Base-by-base conservation (phyloP, 2,888 invertebrate species). In the Scaptomyza parva region DNA sequence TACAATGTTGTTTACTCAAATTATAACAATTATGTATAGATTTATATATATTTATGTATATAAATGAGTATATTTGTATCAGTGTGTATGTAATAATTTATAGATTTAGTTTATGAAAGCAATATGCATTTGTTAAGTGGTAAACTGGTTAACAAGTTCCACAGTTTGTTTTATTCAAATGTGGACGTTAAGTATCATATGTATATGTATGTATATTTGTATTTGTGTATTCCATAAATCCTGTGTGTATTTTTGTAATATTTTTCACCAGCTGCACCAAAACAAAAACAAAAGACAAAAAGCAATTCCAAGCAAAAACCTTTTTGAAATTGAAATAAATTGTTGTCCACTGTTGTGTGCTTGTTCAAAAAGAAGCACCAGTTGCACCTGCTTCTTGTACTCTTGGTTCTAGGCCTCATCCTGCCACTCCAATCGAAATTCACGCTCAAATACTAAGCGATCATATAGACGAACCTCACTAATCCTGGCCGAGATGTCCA, bases 401-500 rank as follows among this genome's bases (percentile, higher is more conserved):
- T 47, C 12, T 22, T 33, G 12, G 14, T 50, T 11, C 58, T 86
- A 87, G 63, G 69, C 69, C 44, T 81, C 80, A 5, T 90, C 85
- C 72, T 86, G 75, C 89, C 89, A 90, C 20, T 79, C 84, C 35
- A 90, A 74, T 30, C 87, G 78, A 65, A 88, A 90, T 12, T 90
- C 89, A 0, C 88, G 82, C 64, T 90, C 89, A 35, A 90, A 90
- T 17, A 90, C 78, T 61, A 78, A 26, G 1, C 88, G 83, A 74
- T 90, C 89, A 50, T 89, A 90, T 0, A 90, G 79, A 9, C 83
- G 82, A 39, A 90, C 83, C 57, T 86, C 89, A 26, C 87, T 89
- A 7, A 90, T 89, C 26, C 90, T 76, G 5, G 90, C 89, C 44
- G 90, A 90, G 30, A 90, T 88, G 69, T 90, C 89, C 54, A 90